These are phyloP conservation scores for Centruroides sculpturatus DNA, from an alignment of 1,140 invertebrate genomes.

Conservation along the genomic window DNA sequence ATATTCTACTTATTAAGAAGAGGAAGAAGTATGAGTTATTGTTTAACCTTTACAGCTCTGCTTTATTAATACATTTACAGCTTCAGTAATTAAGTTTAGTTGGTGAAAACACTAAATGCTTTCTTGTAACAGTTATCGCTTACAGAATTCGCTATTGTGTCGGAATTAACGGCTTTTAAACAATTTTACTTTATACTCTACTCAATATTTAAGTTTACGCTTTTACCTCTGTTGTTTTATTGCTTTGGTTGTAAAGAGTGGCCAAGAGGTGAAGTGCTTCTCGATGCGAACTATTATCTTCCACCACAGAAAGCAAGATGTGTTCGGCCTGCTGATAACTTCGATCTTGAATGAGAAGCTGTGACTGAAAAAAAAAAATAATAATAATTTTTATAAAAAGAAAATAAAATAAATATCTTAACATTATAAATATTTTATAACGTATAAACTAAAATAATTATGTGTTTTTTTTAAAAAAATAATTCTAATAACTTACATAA, in stretches of 20 bases:
- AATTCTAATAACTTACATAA: constrained; percentile 19
- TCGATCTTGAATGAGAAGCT: constrained; percentile 17
- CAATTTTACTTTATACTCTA: too few species aligned
- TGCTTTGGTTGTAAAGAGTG: constrained; percentile 15
- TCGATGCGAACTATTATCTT: not conserved
- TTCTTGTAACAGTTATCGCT: too few species aligned
- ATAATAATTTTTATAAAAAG: not conserved
- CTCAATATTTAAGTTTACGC: too few species aligned
- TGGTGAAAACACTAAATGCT: too few species aligned
- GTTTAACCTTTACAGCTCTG: too few species aligned
- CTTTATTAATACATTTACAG: too few species aligned
- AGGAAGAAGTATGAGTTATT: too few species aligned
- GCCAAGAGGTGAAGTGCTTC: constrained; percentile 17
- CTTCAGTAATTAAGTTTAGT: too few species aligned
- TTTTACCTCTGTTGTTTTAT: constrained; percentile 19
- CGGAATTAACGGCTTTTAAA: too few species aligned
- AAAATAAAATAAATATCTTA: not conserved
- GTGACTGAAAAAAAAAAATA: constrained; percentile 13
- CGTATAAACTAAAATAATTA: not conserved
- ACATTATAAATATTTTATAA: not conserved
- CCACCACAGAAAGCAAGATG: constrained; percentile 6
- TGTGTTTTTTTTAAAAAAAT: not conserved
- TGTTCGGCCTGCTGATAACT: constrained; percentile 15
- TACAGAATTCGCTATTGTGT: too few species aligned
- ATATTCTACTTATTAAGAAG: too few species aligned